Evolutionary conservation across 2,797 vertebrate species (phyloP).

Genomic region (Sebastes nivosus): DNA sequence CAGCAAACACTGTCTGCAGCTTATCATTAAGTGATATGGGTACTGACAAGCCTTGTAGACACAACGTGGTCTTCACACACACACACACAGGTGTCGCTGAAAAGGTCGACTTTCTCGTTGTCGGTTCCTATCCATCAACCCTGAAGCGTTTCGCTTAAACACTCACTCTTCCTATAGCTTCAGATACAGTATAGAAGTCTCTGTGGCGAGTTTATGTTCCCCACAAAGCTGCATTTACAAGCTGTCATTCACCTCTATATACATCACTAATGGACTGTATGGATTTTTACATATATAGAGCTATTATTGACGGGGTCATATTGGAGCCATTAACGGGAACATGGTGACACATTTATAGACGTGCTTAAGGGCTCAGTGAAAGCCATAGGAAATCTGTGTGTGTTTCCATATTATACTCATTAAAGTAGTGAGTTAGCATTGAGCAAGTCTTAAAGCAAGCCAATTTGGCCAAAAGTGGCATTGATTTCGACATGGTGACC

Average conservation of each 20-base stretch:
- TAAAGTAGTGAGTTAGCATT: neutral
- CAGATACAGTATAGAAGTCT: slow-evolving; percentile 1
- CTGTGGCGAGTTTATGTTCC: neutral
- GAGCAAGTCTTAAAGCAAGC: neutral
- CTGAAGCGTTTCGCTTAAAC: slow-evolving; percentile 39
- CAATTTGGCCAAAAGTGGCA: neutral
- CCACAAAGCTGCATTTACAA: neutral
- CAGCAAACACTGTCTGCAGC: slow-evolving; percentile 20
- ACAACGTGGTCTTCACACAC: slow-evolving; percentile 34
- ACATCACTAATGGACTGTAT: slow-evolving; percentile 47
- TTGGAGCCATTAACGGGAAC: slow-evolving; percentile 45
- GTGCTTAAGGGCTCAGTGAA: slow-evolving; percentile 10
- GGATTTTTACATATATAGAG: slow-evolving; percentile 44
- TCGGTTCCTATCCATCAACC: slow-evolving; percentile 59
- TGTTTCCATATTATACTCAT: neutral
- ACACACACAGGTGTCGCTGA: slow-evolving; percentile 59
- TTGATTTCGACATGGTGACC: neutral
- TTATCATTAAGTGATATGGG: slow-evolving; percentile 35
- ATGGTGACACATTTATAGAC: slow-evolving; percentile 45
- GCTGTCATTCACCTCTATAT: neutral
- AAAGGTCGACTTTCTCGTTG: slow-evolving; percentile 63
- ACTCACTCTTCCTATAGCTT: slow-evolving; percentile 6
- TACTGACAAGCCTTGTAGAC: slow-evolving; percentile 47
- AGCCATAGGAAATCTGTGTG: neutral
- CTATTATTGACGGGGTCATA: slow-evolving; percentile 17